Evolutionary conservation across 2,797 vertebrate genomes (phyloP).

Genomic region (Syndactyla subalaris): DNA sequence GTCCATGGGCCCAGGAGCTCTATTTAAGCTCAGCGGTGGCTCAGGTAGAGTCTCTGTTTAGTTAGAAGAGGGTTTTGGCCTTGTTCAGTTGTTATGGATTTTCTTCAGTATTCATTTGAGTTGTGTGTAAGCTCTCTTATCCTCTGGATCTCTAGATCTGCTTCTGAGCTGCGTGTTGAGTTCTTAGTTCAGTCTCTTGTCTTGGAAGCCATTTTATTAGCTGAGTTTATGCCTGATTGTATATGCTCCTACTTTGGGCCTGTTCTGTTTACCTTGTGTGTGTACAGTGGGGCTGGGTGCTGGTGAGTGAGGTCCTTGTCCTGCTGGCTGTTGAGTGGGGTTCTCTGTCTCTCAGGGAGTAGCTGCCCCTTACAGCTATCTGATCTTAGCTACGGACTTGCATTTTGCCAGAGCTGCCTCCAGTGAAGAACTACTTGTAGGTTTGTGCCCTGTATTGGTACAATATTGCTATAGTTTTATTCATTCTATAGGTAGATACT

Average conservation of each 20-base stretch:
- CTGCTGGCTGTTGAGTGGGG: not conserved
- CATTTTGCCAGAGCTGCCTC: not conserved
- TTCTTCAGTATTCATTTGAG: fast-evolving
- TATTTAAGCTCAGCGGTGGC: not conserved
- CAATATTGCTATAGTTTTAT: fast-evolving
- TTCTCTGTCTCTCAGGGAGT: not conserved
- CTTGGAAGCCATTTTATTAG: not conserved
- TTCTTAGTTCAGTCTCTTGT: not conserved
- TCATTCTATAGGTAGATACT: not conserved
- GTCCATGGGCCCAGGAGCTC: not conserved
- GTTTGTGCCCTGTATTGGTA: not conserved
- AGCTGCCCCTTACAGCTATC: not conserved
- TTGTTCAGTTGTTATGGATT: fast-evolving
- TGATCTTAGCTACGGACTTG: fast-evolving
- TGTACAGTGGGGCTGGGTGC: not conserved
- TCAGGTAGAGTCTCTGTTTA: fast-evolving
- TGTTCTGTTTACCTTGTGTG: not conserved
- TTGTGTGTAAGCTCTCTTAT: fast-evolving
- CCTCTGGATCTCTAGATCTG: fast-evolving
- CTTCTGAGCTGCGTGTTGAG: fast-evolving
- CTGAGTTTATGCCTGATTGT: not conserved
- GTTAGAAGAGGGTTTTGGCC: fast-evolving
- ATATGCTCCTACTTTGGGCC: not conserved
- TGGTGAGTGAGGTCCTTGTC: not conserved
- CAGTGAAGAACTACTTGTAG: not conserved